Evolutionary conservation across 2,113 vertebrate species (phyloP).

Genomic region (Malurus cyaneus): DNA sequence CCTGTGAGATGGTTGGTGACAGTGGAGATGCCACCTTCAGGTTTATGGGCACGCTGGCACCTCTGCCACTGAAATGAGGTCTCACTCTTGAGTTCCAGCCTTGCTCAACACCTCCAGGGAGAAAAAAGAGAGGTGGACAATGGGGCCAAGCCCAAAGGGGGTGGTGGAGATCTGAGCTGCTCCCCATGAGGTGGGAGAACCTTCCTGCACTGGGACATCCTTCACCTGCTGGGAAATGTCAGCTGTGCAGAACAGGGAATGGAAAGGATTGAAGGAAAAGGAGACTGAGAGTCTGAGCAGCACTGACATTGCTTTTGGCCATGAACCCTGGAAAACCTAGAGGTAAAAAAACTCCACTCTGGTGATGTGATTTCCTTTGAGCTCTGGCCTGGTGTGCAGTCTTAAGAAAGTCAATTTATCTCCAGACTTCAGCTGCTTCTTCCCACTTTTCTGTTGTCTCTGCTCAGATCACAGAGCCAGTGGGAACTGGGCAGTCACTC

Average conservation of each 20-base stretch:
- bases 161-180: neutral
- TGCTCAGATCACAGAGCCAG: neutral
- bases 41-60: neutral
- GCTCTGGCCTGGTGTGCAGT: neutral
- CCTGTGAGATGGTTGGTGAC: neutral
- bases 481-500: fast-evolving
- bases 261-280: neutral
- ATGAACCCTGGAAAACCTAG: neutral
- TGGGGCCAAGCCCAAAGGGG: fast-evolving
- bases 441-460: neutral
- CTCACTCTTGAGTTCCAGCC: neutral
- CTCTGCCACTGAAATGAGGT: fast-evolving
- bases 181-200: fast-evolving
- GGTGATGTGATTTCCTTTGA: neutral
- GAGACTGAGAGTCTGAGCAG: neutral
- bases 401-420: neutral
- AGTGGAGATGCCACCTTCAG: neutral
- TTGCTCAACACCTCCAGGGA: fast-evolving
- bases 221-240: neutral
- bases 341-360: neutral
- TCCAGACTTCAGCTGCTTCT: neutral
- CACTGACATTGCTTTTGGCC: neutral
- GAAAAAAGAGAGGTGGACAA: neutral
- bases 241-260: neutral
- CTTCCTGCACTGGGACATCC: neutral